These are phyloP conservation scores for Popillia japonica DNA, from an alignment of 1,140 invertebrate species.

Conservation along the genomic window DNA sequence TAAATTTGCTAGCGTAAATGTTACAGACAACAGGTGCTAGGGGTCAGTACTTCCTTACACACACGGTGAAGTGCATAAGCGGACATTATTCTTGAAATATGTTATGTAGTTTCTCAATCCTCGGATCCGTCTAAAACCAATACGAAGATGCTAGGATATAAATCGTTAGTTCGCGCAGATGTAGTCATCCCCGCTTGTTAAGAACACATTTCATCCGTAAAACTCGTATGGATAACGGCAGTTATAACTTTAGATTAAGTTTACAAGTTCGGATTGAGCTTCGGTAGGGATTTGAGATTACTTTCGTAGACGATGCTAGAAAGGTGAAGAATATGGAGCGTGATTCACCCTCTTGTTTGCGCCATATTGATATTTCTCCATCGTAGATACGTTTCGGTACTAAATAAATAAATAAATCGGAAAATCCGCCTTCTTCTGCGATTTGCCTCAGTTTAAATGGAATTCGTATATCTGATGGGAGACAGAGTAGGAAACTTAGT, in stretches of 20 bases:
- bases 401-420: constrained; percentile 18
- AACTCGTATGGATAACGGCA: constrained; percentile 32
- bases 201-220: constrained; percentile 35
- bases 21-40: too few species aligned
- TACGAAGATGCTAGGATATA: not conserved
- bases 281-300: not conserved
- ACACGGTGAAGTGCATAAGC: too few species aligned
- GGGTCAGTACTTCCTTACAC: too few species aligned
- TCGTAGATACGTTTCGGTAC: not conserved
- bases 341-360: not conserved
- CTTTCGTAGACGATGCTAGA: not conserved
- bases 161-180: not conserved
- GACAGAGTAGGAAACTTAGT: not conserved
- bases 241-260: constrained; percentile 38
- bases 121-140: too few species aligned
- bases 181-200: constrained; percentile 14
- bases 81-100: too few species aligned
- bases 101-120: too few species aligned
- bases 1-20: too few species aligned
- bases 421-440: constrained; percentile 22
- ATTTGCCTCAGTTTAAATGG: not conserved
- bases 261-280: constrained; percentile 30
- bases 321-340: not conserved
- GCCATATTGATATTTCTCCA: constrained; percentile 17
- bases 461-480: not conserved